A percentile compares a stretch with the other conserved stretches of the same genome.
Conservation (phyloP, 2,888 invertebrate genomes). For the Ormyrus labotus region DNA sequence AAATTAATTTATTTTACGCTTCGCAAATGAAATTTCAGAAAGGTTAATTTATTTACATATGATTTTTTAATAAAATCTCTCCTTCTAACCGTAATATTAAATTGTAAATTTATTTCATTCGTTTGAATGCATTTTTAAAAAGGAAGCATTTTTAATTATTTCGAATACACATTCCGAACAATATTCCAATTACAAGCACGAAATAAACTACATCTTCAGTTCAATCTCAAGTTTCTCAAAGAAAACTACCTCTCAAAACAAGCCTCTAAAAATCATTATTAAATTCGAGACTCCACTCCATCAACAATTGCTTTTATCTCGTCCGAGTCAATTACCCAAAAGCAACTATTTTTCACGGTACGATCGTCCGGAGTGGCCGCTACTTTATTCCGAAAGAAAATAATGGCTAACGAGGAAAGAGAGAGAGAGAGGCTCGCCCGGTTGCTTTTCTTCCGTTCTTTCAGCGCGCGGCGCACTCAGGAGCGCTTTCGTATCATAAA, state of each 20-base stretch:
- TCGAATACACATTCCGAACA: not conserved
- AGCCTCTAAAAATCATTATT: no score
- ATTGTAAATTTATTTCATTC: no score
- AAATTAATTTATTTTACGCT: no score
- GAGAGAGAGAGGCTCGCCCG: not conserved
- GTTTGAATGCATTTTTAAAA: no score
- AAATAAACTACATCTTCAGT: not conserved
- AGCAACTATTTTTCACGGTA: conserved; percentile 21
- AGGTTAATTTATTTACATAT: no score
- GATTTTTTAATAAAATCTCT: no score
- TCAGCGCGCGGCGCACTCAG: not conserved
- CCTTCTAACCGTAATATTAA: no score
- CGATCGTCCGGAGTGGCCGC: not conserved
- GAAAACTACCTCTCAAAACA: not conserved
- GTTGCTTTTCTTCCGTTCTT: conserved; percentile 5
- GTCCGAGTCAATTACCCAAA: not conserved
- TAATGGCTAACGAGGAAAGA: conserved; percentile 27
- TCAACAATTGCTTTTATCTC: no score
- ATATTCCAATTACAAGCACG: not conserved
- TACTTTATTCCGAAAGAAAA: conserved; percentile 36
- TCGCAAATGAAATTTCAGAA: no score
- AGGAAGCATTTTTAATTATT: no score
- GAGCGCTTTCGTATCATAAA: conserved; percentile 63
- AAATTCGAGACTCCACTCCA: no score
- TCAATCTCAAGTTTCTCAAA: not conserved